Conservation (phyloP, 2,797 vertebrate species). For the Peromyscus aztecus region DNA sequence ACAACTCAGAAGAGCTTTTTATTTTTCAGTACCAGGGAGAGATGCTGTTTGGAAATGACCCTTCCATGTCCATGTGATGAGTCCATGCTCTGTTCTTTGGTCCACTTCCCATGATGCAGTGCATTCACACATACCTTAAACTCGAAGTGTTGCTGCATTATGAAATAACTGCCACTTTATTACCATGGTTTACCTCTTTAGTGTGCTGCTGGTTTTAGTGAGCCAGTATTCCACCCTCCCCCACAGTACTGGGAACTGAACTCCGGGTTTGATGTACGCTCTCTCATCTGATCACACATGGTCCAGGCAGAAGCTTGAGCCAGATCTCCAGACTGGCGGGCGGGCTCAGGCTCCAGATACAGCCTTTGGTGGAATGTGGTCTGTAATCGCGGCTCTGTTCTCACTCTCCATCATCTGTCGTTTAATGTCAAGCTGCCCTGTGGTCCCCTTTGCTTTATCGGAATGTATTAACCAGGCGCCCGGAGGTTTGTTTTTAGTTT, state of each 20-base stretch:
- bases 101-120: neutral
- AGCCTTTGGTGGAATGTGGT: fast-evolving
- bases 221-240: neutral
- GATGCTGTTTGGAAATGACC: neutral
- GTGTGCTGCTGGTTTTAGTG: neutral
- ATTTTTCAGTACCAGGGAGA: neutral
- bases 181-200: fast-evolving
- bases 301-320: neutral
- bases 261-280: neutral
- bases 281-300: neutral
- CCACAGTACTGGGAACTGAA: neutral
- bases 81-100: neutral
- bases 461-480: constrained; percentile 30
- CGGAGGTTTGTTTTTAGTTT: neutral
- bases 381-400: too few species aligned
- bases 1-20: neutral
- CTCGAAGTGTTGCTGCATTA: neutral
- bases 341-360: neutral
- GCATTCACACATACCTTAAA: neutral
- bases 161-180: fast-evolving
- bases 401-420: neutral
- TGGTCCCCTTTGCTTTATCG: neutral
- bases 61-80: neutral
- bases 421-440: neutral
- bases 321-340: fast-evolving